A percentile compares a stretch with the other conserved stretches of the same genome.
These are phyloP conservation scores for Perognathus longimembris DNA, from an alignment of 2,113 vertebrate species.

Conservation along the genomic window DNA sequence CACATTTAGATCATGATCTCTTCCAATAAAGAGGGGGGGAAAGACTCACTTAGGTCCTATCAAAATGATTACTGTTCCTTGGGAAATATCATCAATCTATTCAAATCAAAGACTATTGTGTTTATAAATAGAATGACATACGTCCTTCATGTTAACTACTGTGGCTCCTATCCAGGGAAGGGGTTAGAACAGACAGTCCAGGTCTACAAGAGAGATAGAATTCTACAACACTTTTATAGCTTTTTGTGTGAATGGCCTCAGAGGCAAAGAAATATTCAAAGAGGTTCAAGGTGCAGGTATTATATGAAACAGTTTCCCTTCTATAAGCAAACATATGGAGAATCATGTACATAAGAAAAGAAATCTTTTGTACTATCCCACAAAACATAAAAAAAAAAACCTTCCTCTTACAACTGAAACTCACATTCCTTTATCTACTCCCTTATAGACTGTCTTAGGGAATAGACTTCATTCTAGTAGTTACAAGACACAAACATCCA, in stretches of 20 bases:
- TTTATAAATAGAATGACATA: constrained; percentile 31
- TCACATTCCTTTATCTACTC: background rate
- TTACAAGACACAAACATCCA: background rate
- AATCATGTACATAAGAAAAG: background rate
- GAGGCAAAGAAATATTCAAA: background rate
- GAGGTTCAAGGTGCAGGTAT: background rate
- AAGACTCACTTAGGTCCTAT: constrained; percentile 58
- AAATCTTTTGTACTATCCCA: background rate
- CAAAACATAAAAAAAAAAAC: background rate
- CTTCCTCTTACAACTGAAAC: background rate
- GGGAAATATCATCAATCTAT: background rate
- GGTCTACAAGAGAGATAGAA: background rate
- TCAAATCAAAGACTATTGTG: background rate
- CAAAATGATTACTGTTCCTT: constrained; percentile 35
- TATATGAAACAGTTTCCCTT: background rate
- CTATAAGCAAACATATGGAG: background rate
- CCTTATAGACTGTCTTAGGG: background rate
- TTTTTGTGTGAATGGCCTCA: constrained; percentile 2
- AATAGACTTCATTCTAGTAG: background rate
- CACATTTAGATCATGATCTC: constrained; percentile 60
- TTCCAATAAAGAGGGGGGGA: constrained; percentile 61
- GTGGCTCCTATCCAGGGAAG: background rate
- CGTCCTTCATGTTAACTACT: background rate
- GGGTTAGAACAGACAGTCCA: background rate
- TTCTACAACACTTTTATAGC: background rate